Conservation (phyloP, 2,113 vertebrate genomes). For the Pterocles burchelli region DNA sequence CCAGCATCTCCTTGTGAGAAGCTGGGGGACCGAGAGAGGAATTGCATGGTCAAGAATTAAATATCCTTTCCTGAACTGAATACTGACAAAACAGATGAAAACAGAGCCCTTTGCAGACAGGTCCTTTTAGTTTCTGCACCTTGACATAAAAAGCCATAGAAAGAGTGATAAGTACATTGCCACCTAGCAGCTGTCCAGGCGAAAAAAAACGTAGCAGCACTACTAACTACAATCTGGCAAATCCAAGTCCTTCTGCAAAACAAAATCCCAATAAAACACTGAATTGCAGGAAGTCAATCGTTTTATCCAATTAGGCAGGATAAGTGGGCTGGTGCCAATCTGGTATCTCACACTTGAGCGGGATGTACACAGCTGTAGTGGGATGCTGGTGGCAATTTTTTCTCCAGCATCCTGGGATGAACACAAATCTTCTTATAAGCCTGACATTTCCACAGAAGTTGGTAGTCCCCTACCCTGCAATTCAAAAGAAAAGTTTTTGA, state of each 20-base stretch:
- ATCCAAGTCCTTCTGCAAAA: not conserved
- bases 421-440: not conserved
- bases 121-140: not conserved
- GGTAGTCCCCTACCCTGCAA: not conserved
- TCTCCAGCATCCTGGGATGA: not conserved
- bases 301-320: conserved; percentile 35
- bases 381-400: conserved; percentile 8
- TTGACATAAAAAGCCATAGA: not conserved
- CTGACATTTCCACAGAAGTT: not conserved
- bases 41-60: not conserved
- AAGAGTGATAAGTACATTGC: not conserved
- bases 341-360: not conserved
- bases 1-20: not conserved
- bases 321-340: conserved; percentile 18
- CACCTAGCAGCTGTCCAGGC: not conserved
- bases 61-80: not conserved
- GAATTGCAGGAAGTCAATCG: conserved; percentile 24
- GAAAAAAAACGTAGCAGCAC: not conserved
- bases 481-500: not conserved
- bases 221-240: not conserved
- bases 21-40: not conserved
- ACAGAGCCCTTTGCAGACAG: not conserved
- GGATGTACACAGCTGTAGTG: not conserved
- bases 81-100: not conserved
- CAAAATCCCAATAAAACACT: not conserved